Evolutionary conservation across 2,888 invertebrate genomes (phyloP).

Genomic region (Leucoptera coffeella): DNA sequence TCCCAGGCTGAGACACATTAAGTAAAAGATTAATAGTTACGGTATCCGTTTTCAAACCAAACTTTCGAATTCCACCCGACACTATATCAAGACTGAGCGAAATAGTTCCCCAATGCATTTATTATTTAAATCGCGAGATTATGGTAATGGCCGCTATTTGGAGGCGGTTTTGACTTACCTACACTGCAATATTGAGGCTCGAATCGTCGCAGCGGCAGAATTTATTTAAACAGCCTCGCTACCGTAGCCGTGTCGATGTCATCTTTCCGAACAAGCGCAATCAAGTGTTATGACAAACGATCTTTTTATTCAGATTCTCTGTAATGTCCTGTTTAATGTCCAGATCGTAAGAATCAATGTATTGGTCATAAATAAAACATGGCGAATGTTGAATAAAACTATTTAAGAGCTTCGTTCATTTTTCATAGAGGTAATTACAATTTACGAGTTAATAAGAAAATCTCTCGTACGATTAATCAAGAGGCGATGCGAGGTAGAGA

Average conservation of each 20-base stretch:
- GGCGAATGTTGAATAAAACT: no score
- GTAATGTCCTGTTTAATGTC: no score
- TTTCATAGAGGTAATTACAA: constrained; percentile 8
- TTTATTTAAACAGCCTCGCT: constrained; percentile 36
- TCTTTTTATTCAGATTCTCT: no score
- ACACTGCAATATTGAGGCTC: constrained; percentile 20
- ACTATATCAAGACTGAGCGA: no score
- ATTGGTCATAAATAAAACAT: constrained; percentile 2
- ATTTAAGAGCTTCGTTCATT: constrained; percentile 1
- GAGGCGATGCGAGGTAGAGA: constrained; percentile 36
- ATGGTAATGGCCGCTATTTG: constrained; percentile 39
- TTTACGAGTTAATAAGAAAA: constrained; percentile 20
- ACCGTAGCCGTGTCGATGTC: constrained; percentile 25
- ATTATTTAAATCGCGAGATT: constrained; percentile 46
- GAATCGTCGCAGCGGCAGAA: constrained; percentile 32
- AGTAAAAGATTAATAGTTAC: no score
- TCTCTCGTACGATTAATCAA: constrained; percentile 31
- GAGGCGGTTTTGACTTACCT: constrained; percentile 43
- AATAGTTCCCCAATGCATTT: constrained; percentile 21
- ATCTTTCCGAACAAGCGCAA: no score
- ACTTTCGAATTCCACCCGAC: no score
- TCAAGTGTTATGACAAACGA: no score
- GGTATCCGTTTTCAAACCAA: no score
- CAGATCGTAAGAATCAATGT: no score
- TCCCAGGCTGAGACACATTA: no score